Evolutionary conservation across 1,140 invertebrate genomes (phyloP).

Genomic region (Delia radicum): DNA sequence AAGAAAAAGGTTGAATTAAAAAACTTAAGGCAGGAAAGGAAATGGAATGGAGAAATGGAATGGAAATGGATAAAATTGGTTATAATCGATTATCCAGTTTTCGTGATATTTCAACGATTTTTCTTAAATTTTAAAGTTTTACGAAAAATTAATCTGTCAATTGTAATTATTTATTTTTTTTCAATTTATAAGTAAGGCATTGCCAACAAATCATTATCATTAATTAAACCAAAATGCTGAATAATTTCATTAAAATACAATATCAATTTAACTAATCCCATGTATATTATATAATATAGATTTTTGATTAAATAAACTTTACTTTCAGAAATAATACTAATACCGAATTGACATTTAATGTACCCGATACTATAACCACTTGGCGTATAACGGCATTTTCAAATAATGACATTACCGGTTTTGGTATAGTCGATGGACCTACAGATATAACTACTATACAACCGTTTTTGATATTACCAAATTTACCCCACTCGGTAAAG

Average conservation of each 20-base stretch:
- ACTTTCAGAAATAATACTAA: neutral
- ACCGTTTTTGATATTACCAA: neutral
- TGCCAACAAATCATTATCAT: neutral
- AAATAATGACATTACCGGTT: constrained; percentile 68
- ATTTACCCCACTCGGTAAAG: neutral
- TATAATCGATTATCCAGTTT: too few species aligned
- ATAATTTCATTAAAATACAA: neutral
- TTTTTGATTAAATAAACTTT: too few species aligned
- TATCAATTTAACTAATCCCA: neutral
- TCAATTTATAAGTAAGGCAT: neutral
- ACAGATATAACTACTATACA: constrained; percentile 29
- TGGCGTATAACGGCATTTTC: constrained; percentile 70
- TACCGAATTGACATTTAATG: constrained; percentile 25
- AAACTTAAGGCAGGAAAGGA: too few species aligned
- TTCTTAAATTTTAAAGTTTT: neutral
- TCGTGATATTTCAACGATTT: neutral
- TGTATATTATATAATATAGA: too few species aligned
- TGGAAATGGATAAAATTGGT: too few species aligned
- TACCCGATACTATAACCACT: constrained; percentile 51
- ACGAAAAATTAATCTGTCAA: neutral
- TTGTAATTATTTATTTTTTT: neutral
- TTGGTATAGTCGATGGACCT: constrained; percentile 71
- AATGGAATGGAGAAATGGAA: too few species aligned
- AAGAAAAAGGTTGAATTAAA: too few species aligned
- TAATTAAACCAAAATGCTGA: too few species aligned